phyloP scores from a whole-genome alignment of 1,140 invertebrate species.

The Lamellibrachia luymesi region DNA sequence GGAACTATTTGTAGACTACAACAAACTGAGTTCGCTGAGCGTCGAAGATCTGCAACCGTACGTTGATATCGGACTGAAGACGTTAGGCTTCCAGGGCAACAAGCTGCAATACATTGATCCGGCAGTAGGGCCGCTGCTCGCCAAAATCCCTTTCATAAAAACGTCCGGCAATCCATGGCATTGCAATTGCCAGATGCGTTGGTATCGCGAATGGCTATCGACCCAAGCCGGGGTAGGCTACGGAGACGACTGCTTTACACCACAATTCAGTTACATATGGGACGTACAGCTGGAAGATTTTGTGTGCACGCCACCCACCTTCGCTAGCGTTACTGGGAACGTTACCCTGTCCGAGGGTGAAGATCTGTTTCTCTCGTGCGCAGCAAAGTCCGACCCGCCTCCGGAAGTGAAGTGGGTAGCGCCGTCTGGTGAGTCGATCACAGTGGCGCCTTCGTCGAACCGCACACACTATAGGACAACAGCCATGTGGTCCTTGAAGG shows the following conservation, averaged over 20 bases:
- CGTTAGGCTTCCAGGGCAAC: background rate
- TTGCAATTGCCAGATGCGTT: no score
- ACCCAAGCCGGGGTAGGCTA: background rate
- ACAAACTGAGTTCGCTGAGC: background rate
- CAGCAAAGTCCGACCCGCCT: conserved; percentile 16
- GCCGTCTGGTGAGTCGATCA: conserved; percentile 20
- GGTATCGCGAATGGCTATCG: no score
- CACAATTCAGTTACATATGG: background rate
- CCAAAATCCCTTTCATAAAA: background rate
- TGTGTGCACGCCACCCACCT: no score
- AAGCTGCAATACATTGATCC: background rate
- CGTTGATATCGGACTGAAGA: background rate
- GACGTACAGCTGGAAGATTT: no score
- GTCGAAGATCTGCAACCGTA: no score
- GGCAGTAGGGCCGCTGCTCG: background rate
- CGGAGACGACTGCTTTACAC: background rate
- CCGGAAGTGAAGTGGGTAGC: conserved; percentile 18
- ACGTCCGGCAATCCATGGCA: background rate
- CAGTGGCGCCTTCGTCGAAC: conserved; percentile 15
- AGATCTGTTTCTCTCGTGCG: background rate
- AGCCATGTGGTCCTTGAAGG: no score
- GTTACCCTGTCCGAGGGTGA: no score
- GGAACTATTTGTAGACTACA: background rate
- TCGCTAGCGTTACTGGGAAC: no score
- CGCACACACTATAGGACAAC: background rate